These are phyloP conservation scores for Falco cherrug DNA, from an alignment of 2,797 vertebrate genomes.

Conservation along the genomic window DNA sequence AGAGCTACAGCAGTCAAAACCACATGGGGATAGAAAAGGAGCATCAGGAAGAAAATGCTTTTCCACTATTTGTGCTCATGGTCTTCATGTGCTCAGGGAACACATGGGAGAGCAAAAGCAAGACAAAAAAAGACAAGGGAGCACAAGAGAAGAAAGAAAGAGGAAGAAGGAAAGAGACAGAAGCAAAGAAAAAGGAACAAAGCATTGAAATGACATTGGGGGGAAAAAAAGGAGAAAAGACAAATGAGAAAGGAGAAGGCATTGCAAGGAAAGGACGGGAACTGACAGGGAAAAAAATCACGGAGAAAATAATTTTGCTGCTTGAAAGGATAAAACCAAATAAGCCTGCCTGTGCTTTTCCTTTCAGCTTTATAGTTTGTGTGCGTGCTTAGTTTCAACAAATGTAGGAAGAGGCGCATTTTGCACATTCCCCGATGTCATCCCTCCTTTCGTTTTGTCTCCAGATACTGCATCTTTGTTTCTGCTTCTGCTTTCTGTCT, in stretches of 20 bases:
- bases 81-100: conserved; percentile 2
- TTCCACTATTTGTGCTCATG: not conserved
- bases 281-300: conserved; percentile 24
- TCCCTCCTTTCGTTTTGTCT: conserved; percentile 34
- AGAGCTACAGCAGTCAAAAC: conserved; percentile 31
- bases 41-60: not conserved
- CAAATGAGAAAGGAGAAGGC: not conserved
- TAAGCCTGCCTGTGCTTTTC: not conserved
- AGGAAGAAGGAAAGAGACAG: conserved; percentile 15
- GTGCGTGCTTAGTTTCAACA: not conserved
- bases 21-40: conserved; percentile 27
- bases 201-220: not conserved
- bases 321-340: conserved; percentile 24
- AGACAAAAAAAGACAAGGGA: conserved; percentile 29
- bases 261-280: conserved; percentile 5
- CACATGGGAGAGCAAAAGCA: not conserved
- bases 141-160: conserved; percentile 38
- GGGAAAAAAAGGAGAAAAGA: conserved; percentile 31
- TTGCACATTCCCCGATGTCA: not conserved
- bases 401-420: conserved; percentile 12
- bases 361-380: not conserved
- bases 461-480: conserved; percentile 51
- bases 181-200: conserved; percentile 47
- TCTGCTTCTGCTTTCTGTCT: conserved; percentile 45
- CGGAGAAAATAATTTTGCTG: not conserved